phyloP scores from a whole-genome alignment of 2,888 invertebrate genomes.

The Allygus modestus region DNA sequence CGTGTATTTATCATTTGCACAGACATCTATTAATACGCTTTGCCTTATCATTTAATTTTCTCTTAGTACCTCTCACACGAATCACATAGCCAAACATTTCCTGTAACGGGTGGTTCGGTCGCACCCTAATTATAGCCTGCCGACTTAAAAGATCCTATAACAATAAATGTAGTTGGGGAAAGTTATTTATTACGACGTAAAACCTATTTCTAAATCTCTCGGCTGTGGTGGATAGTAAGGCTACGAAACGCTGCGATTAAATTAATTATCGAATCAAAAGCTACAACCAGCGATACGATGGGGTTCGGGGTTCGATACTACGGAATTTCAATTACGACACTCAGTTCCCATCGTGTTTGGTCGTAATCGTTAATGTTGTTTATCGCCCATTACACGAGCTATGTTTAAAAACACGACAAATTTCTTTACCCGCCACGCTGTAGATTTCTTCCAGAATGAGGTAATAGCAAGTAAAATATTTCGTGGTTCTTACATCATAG shows the following conservation, averaged over 20 bases:
- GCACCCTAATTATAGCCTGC: neutral
- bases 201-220: neutral
- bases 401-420: constrained; percentile 1
- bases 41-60: too few relatives aligned
- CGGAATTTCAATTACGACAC: constrained; percentile 22
- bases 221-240: neutral
- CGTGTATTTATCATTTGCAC: too few relatives aligned
- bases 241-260: constrained; percentile 2
- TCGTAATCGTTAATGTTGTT: constrained; percentile 8
- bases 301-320: neutral
- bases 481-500: too few relatives aligned
- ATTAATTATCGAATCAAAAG: neutral
- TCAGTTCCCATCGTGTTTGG: neutral
- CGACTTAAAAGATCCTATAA: neutral
- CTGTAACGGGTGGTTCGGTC: neutral
- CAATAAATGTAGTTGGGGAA: constrained; percentile 10
- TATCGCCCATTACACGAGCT: constrained; percentile 22
- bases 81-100: neutral
- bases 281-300: neutral
- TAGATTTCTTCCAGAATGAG: neutral
- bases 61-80: too few relatives aligned
- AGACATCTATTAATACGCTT: too few relatives aligned
- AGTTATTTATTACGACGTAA: constrained; percentile 4
- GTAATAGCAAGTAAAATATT: neutral
- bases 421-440: neutral